Base-by-base conservation (phyloP, 2,888 invertebrate genomes). In the Dynastes maya region DNA sequence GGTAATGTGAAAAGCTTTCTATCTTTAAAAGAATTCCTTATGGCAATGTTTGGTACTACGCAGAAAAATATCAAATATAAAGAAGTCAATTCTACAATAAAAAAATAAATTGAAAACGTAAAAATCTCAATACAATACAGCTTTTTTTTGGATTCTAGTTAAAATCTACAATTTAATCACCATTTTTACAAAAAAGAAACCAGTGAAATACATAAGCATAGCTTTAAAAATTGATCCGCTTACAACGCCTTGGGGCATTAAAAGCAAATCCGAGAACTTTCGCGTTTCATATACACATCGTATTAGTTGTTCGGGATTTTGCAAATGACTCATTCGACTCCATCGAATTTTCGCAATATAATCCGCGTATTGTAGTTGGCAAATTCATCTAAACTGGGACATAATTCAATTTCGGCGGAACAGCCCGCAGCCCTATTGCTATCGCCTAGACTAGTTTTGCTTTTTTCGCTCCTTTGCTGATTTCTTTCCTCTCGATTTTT, bases 401-500 rank as follows among this genome's bases (percentile, higher is more conserved):
- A 40, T 40, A 40, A 58, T 72, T 58, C 58, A 37, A 58, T 58
- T 72, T 72, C 72, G 32, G 29, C 72, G 51, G 72, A 58, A 72
- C n/a, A 13, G 72, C 72, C 40, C 11, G 58, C 32, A 53, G 72
- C 58, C 37, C 13, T 40, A 45, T 22, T 32, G 58, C 32, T 32
- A 32, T 32, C 8, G 45, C 45, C 49, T 6, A 16, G 40, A 72
- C 13, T 58, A 45, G 45, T 45, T 45, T 9, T 45, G 6, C 8
- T 45, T 45, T 11, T 45, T 45, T 45, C 11, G 8, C 45, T 45
- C 8, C 32, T 45, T 45, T 8, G 11, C 45, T 6, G 5, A 6
- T 32, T 49, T 68, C 32, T 55, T 71, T 13, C 37, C 55, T 70
- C 53, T 72, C 16, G 16, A 72, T 72, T 72, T 71, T 72, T 72